Conservation (phyloP, 2,113 vertebrate species). For the Ciconia boyciana region DNA sequence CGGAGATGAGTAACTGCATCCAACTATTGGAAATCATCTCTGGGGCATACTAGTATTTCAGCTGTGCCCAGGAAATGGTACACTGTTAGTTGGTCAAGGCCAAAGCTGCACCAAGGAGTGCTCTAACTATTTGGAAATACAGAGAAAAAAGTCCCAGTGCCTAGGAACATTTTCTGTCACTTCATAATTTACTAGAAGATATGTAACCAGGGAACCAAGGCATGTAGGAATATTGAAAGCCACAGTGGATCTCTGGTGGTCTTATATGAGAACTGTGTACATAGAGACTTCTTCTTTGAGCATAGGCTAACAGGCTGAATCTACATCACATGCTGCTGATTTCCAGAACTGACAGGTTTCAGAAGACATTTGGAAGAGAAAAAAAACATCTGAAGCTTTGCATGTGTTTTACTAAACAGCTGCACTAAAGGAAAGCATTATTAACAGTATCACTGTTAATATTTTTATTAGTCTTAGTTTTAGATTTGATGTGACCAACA, state of each 20-base stretch:
- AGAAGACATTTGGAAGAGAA: background rate
- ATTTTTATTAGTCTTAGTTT: background rate
- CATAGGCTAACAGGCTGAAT: background rate
- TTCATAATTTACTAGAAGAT: background rate
- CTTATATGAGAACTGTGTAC: background rate
- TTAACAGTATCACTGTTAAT: background rate
- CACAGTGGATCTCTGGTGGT: background rate
- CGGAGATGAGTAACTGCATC: background rate
- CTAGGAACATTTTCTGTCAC: background rate
- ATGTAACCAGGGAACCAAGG: background rate
- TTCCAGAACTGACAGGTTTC: background rate
- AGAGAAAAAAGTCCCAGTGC: background rate
- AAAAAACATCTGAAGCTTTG: background rate
- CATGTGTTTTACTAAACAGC: background rate
- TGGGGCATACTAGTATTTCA: background rate
- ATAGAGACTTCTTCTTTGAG: background rate
- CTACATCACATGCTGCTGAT: background rate
- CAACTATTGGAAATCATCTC: background rate
- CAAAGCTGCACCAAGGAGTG: background rate
- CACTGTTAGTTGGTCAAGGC: background rate
- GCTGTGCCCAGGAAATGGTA: background rate
- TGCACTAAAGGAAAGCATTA: background rate
- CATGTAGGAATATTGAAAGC: background rate
- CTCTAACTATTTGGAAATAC: background rate
- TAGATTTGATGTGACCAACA: background rate